Evolutionary conservation across 2,113 vertebrate genomes (phyloP), one percentile per base, ranked within the genome.

Genomic region (Piprites chloris): DNA sequence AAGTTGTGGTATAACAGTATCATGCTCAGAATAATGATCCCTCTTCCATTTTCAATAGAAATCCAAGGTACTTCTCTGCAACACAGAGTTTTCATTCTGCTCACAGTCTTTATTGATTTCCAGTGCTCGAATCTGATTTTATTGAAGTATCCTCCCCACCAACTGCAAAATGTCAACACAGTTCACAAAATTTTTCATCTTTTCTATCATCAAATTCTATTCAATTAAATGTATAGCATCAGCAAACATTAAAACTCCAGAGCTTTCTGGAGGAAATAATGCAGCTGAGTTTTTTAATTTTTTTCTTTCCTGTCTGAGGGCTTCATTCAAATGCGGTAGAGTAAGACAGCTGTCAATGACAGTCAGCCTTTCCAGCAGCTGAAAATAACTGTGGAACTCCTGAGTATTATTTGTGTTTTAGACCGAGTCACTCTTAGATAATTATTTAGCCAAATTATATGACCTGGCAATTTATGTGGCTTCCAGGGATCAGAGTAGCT

Each of bases 61-160:
- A 96, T 89, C 84, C 95, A 69, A 41, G 14, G 42, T 85, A 95
- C 26, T 89, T 96, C 89, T 94, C 93, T 93, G 59, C 90, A 96
- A 71, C 69, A 74, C 35, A 59, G 46, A 80, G 78, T 95, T 96
- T 95, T 96, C 55, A 96, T 97, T 95, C 94, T 85, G 56, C 50
- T 96, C 92, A 96, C 87, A 95, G 91, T 96, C 93, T 94, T 96
- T 96, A 95, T 97, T 96, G 96, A 98, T 97, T 98, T 97, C 58
- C 47, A 96, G 92, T 75, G 79, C 63, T 89, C 2, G 6, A 95
- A 95, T 97, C 91, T 6, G 93, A 68, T 97, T 96, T 98, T 97
- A 96, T 89, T 97, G 93, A 97, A 94, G 71, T 65, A 91, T 86
- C 86, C 87, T 97, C 58, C 88, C 71, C 28, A 96, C 87, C 76